These are phyloP conservation scores for Dasypogon diadema DNA, from an alignment of 2,888 invertebrate genomes.

Conservation along the genomic window DNA sequence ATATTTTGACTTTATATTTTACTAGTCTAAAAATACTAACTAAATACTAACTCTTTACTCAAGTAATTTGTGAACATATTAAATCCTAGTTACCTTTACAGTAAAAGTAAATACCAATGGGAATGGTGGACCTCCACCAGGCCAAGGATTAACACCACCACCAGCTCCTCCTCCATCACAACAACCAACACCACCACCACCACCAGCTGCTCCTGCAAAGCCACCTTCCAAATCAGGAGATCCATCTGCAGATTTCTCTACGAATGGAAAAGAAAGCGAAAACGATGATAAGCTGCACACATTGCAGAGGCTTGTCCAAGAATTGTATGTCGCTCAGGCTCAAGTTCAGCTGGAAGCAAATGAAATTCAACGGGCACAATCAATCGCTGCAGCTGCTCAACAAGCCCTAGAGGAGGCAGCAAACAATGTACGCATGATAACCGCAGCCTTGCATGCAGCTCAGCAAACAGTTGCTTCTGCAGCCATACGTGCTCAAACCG, in stretches of 20 bases:
- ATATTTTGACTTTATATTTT: neutral
- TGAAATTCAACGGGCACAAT: slow-evolving; percentile 66
- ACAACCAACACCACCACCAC: neutral
- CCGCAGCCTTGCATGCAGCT: slow-evolving; percentile 65
- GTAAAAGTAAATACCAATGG: neutral
- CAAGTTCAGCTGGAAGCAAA: slow-evolving; percentile 67
- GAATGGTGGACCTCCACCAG: neutral
- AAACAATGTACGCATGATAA: slow-evolving; percentile 66
- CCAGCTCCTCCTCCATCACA: neutral
- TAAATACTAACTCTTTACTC: no score
- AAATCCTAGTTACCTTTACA: neutral
- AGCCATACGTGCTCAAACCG: slow-evolving; percentile 67
- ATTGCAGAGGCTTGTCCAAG: slow-evolving; percentile 64
- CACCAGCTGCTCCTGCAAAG: neutral
- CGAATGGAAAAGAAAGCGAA: neutral
- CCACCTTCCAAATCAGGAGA: neutral
- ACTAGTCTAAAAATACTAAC: no score
- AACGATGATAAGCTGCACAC: slow-evolving; percentile 31
- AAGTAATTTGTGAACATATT: no score
- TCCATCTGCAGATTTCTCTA: neutral
- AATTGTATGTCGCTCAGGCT: slow-evolving; percentile 66
- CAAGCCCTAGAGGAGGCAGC: slow-evolving; percentile 65
- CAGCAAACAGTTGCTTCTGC: slow-evolving; percentile 67
- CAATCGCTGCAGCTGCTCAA: slow-evolving; percentile 65
- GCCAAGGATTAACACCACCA: neutral